A percentile compares a stretch with the other conserved stretches of the same genome.
Evolutionary conservation across 2,113 vertebrate genomes (phyloP).

Genomic region (Rafetus swinhoei): DNA sequence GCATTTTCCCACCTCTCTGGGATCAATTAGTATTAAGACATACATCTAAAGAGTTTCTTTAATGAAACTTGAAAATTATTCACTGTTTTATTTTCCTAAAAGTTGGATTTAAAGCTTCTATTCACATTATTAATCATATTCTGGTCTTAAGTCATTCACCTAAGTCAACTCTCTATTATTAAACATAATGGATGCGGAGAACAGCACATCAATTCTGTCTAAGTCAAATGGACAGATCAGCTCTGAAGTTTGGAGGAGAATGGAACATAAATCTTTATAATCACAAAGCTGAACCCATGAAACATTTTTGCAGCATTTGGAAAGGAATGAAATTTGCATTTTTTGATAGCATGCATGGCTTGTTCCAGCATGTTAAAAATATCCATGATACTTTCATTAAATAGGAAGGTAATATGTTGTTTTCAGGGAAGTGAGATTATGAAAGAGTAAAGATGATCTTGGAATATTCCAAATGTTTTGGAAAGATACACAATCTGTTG

Average conservation of each 20-base stretch:
- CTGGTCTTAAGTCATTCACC: constrained; percentile 71
- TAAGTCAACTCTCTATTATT: constrained; percentile 61
- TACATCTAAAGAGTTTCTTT: constrained; percentile 61
- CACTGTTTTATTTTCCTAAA: constrained; percentile 70
- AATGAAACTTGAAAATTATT: constrained; percentile 65
- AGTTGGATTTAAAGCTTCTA: constrained; percentile 53
- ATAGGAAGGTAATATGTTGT: neutral
- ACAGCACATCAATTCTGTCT: constrained; percentile 48
- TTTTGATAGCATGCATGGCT: neutral
- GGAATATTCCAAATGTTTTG: neutral
- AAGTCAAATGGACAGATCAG: constrained; percentile 55
- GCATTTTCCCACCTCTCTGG: constrained; percentile 43
- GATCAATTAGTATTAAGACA: constrained; percentile 60
- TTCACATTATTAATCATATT: constrained; percentile 61
- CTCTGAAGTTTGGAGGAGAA: constrained; percentile 58
- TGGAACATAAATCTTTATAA: constrained; percentile 68
- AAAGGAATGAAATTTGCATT: constrained; percentile 1
- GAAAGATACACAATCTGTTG: neutral
- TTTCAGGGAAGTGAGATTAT: constrained; percentile 17
- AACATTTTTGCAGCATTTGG: constrained; percentile 31
- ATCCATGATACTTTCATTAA: constrained; percentile 30
- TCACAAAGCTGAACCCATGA: constrained; percentile 41
- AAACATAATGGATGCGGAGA: constrained; percentile 66
- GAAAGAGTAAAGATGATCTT: neutral
- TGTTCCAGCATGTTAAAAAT: constrained; percentile 20